Conservation (phyloP, 2,113 vertebrate species). For the Thryonomys swinderianus region DNA sequence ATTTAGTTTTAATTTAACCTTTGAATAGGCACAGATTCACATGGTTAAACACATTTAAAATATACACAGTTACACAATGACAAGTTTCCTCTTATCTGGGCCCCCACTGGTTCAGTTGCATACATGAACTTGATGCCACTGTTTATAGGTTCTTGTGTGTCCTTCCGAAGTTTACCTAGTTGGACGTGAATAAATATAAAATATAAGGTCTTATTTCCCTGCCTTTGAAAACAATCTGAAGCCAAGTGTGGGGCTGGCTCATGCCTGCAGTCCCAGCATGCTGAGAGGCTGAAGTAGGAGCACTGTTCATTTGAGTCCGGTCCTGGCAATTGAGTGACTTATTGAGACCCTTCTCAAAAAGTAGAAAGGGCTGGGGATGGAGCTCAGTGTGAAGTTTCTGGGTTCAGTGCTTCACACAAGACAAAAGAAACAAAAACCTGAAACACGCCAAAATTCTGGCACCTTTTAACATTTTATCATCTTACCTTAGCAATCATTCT, state of each 20-base stretch:
- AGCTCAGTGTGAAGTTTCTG: background rate
- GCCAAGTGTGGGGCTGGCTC: background rate
- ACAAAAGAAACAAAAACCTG: background rate
- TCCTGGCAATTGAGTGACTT: background rate
- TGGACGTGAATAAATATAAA: background rate
- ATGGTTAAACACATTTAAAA: slow-evolving; percentile 16
- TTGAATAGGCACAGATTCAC: background rate
- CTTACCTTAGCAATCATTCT: background rate
- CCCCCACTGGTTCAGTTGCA: background rate
- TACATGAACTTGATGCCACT: background rate
- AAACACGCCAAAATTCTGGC: background rate
- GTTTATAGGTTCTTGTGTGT: background rate
- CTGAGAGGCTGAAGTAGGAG: background rate
- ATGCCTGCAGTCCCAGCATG: background rate
- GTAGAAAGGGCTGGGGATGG: background rate
- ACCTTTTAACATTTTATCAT: slow-evolving; percentile 22
- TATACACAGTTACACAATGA: background rate
- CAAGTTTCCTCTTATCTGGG: background rate
- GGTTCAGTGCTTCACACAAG: background rate
- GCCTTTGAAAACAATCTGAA: background rate
- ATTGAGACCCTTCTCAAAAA: background rate
- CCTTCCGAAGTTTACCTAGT: slow-evolving; percentile 29
- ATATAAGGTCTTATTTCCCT: slow-evolving; percentile 8
- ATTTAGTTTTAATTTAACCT: background rate
- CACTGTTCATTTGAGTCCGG: background rate